These are phyloP conservation scores for Entelurus aequoreus DNA, from an alignment of 2,113 vertebrate species.

Conservation along the genomic window DNA sequence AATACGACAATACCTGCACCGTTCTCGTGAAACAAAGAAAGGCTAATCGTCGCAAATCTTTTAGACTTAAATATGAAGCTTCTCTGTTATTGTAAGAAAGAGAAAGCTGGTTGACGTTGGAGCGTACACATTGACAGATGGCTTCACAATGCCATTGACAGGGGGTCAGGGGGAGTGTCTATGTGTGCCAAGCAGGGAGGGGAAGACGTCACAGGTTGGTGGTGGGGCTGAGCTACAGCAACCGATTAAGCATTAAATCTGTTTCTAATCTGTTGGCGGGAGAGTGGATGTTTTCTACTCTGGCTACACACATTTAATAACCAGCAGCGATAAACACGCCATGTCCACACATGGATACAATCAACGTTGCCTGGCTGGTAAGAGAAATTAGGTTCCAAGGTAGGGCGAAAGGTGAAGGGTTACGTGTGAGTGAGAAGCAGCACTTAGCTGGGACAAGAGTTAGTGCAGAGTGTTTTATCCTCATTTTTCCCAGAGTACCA, in stretches of 20 bases:
- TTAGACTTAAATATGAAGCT: no score
- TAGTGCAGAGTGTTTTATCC: not conserved
- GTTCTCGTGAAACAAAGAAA: no score
- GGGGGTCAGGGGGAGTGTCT: not conserved
- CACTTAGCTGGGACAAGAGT: conserved; percentile 18
- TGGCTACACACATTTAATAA: conserved; percentile 4
- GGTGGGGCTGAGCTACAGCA: conserved; percentile 25
- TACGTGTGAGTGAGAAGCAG: conserved; percentile 21
- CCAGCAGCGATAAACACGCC: not conserved
- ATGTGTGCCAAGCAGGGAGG: conserved; percentile 12
- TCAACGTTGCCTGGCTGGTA: conserved; percentile 13
- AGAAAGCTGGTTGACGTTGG: conserved; percentile 21
- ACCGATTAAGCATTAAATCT: conserved; percentile 54
- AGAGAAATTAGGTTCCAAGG: conserved; percentile 35
- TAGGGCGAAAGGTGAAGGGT: conserved; percentile 34
- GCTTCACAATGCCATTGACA: conserved; percentile 25
- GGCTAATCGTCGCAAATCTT: no score
- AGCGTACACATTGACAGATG: conserved; percentile 66
- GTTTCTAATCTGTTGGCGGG: conserved; percentile 44
- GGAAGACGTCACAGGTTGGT: conserved; percentile 6
- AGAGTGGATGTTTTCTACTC: conserved; percentile 26
- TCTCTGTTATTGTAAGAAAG: conserved; percentile 13
- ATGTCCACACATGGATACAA: conserved; percentile 5
- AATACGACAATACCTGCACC: no score
- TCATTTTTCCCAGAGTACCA: not conserved